These are phyloP conservation scores for Cotesia chilonis DNA, from an alignment of 1,140 invertebrate species.

Conservation along the genomic window DNA sequence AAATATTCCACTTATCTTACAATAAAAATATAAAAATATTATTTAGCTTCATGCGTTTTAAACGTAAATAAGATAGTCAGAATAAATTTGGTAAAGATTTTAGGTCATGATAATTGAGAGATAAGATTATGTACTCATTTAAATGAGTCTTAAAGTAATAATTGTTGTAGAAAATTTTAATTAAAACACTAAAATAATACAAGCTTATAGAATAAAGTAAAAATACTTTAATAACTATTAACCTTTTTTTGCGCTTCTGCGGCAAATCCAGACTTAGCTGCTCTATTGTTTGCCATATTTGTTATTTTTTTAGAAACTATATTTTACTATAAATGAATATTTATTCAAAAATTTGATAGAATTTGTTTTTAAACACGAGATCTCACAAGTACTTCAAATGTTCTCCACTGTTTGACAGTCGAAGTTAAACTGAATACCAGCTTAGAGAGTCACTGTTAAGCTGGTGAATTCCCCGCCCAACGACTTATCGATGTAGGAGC, in stretches of 20 bases:
- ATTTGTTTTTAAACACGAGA: slow-evolving; percentile 1
- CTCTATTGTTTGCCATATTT: slow-evolving; percentile 85
- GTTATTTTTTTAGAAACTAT: slow-evolving; percentile 34
- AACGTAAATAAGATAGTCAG: no score
- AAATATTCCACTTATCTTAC: no score
- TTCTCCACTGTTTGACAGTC: slow-evolving; percentile 43
- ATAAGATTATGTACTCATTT: no score
- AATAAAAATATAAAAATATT: no score
- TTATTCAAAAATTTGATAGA: background rate
- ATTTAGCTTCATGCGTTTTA: no score
- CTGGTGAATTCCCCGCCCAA: slow-evolving; percentile 46
- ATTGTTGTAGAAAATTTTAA: no score
- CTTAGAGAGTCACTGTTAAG: slow-evolving; percentile 40
- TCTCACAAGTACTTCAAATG: slow-evolving; percentile 3
- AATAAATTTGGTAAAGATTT: no score
- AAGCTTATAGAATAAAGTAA: background rate
- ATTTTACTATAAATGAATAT: slow-evolving; percentile 41
- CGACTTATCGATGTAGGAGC: slow-evolving; percentile 21
- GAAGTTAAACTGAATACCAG: slow-evolving; percentile 49
- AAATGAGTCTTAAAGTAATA: no score
- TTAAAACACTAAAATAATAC: background rate
- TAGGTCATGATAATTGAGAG: no score
- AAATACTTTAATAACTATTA: slow-evolving; percentile 44
- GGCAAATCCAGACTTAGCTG: slow-evolving; percentile 92
- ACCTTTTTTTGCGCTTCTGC: slow-evolving; percentile 93